Evolutionary conservation across 1,140 invertebrate genomes (phyloP).

Genomic region (Cotesia vestalis): DNA sequence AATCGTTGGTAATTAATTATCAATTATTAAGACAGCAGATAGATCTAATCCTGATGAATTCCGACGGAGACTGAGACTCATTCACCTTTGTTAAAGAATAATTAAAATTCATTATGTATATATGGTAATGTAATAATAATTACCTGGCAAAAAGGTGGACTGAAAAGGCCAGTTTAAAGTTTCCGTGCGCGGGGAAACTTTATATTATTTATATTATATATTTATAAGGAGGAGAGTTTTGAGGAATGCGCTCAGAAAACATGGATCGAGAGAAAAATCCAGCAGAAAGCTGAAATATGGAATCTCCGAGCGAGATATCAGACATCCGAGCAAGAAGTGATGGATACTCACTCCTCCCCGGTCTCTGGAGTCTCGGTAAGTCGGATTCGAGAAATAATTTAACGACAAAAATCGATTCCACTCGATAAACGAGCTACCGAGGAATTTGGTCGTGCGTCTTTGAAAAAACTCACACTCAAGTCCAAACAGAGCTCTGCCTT

Average conservation of each 20-base stretch:
- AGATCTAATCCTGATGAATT: no score
- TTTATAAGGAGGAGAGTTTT: neutral
- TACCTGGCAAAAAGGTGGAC: no score
- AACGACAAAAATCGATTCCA: slow-evolving; percentile 34
- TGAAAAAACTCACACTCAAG: neutral
- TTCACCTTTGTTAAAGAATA: no score
- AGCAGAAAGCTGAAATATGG: slow-evolving; percentile 16
- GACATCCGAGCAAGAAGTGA: slow-evolving; percentile 24
- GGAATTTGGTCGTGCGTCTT: slow-evolving; percentile 34
- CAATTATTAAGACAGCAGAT: no score
- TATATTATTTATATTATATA: no score
- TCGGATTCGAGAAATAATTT: slow-evolving; percentile 33
- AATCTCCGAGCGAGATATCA: slow-evolving; percentile 4
- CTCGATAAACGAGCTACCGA: slow-evolving; percentile 31
- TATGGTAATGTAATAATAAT: no score
- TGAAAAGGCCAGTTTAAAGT: no score
- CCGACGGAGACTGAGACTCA: no score
- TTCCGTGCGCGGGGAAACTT: no score
- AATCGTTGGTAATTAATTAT: no score
- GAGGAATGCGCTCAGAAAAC: neutral
- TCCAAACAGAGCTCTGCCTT: neutral
- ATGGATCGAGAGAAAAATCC: slow-evolving; percentile 1
- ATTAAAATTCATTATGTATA: no score
- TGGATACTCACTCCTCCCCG: slow-evolving; percentile 7
- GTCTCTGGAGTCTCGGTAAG: neutral